A percentile compares a stretch with the other conserved stretches of the same genome.
Evolutionary conservation across 2,888 invertebrate species (phyloP).

Genomic region (Crematogaster levior): DNA sequence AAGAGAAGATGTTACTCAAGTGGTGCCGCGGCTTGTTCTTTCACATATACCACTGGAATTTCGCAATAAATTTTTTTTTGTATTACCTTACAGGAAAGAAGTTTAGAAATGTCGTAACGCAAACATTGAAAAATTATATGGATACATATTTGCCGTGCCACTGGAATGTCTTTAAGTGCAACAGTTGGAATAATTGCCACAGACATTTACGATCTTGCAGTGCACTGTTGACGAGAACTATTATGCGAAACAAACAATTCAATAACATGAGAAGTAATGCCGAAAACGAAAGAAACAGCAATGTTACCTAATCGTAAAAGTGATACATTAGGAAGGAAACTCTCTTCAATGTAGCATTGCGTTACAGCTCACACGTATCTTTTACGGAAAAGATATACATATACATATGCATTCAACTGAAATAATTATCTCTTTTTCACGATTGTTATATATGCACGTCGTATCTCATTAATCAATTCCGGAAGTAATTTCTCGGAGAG

Average conservation of each 20-base stretch:
- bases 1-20: slow-evolving; percentile 82
- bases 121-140: slow-evolving; percentile 67
- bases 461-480: slow-evolving; percentile 25
- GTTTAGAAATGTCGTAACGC: slow-evolving; percentile 78
- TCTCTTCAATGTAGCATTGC: neutral
- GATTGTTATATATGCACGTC: neutral
- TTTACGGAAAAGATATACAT: slow-evolving; percentile 33
- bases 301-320: slow-evolving; percentile 39
- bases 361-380: neutral
- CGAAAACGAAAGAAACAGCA: slow-evolving; percentile 47
- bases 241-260: slow-evolving; percentile 71
- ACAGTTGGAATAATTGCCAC: slow-evolving; percentile 69
- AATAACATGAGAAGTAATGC: slow-evolving; percentile 56
- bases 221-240: slow-evolving; percentile 70
- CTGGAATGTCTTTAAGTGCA: slow-evolving; percentile 61
- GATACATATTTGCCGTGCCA: slow-evolving; percentile 45
- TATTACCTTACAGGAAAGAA: slow-evolving; percentile 83
- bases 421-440: neutral
- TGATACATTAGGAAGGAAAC: neutral
- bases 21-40: slow-evolving; percentile 83
- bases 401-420: neutral
- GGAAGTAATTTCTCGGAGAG: neutral
- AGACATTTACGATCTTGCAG: slow-evolving; percentile 67
- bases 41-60: slow-evolving; percentile 84
- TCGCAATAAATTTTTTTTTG: slow-evolving; percentile 83